Evolutionary conservation across 2,888 invertebrate species (phyloP).

Genomic region (Nephrocerus scutellatus): DNA sequence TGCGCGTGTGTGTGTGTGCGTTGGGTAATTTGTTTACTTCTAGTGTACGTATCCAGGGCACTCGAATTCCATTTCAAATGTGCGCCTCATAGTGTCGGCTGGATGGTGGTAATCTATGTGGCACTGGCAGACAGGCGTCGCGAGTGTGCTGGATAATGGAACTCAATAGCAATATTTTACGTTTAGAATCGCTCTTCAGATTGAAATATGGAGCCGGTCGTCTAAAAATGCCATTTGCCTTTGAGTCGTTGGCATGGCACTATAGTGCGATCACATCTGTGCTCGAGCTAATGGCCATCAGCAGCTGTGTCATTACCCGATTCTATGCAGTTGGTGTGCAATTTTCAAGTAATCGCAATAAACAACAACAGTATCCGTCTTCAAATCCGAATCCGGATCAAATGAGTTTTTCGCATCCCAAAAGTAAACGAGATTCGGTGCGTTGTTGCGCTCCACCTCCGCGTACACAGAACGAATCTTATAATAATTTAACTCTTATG

Average conservation of each 20-base stretch:
- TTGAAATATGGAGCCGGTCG: conserved; percentile 20
- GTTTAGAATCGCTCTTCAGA: conserved; percentile 23
- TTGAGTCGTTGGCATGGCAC: too few species aligned
- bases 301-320: conserved; percentile 20
- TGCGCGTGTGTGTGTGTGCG: too few species aligned
- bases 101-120: conserved; percentile 14
- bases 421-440: too few species aligned
- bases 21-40: too few species aligned
- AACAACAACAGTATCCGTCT: conserved; percentile 24
- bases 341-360: conserved; percentile 23
- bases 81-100: too few species aligned
- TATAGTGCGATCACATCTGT: background rate
- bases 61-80: too few species aligned
- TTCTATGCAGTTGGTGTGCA: conserved; percentile 23
- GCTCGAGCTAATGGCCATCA: background rate
- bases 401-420: too few species aligned
- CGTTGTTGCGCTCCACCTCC: too few species aligned
- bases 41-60: too few species aligned
- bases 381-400: too few species aligned
- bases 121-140: too few species aligned
- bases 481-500: conserved; percentile 24
- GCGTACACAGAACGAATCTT: conserved; percentile 19
- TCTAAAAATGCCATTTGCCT: too few species aligned
- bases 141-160: conserved; percentile 14
- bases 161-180: conserved; percentile 24